Evolutionary conservation across 2,797 vertebrate genomes (phyloP).

Genomic region (Acanthiza pusilla): DNA sequence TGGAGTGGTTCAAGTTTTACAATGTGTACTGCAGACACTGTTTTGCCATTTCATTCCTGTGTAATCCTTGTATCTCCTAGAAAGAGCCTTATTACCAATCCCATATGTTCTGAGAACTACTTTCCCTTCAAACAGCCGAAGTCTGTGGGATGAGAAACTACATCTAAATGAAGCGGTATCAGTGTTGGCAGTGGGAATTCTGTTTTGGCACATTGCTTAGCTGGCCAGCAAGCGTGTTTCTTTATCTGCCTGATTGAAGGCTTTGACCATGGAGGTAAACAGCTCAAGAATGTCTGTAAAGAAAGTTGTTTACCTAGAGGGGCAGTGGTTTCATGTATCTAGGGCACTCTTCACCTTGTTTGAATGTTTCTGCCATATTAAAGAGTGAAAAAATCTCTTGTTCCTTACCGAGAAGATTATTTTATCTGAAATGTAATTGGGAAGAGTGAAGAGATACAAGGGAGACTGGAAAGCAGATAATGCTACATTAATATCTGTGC

Average conservation of each 20-base stretch:
- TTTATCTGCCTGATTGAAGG: neutral
- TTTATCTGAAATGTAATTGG: neutral
- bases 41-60: conserved; percentile 9
- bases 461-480: neutral
- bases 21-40: neutral
- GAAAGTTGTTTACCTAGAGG: neutral
- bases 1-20: neutral
- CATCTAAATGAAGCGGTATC: conserved; percentile 1
- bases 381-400: neutral
- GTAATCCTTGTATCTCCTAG: conserved; percentile 49
- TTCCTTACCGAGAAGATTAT: neutral
- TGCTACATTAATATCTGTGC: neutral
- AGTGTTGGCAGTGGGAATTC: conserved; percentile 42
- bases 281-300: neutral
- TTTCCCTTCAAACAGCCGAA: conserved; percentile 28
- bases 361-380: neutral
- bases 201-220: conserved; percentile 33
- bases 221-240: neutral
- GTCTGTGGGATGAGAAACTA: conserved; percentile 24
- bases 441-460: neutral
- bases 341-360: neutral
- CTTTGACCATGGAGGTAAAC: neutral
- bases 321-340: neutral
- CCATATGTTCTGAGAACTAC: conserved; percentile 47
- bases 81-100: conserved; percentile 51